phyloP scores from a whole-genome alignment of 1,140 invertebrate species.

The Drosophila busckii region DNA sequence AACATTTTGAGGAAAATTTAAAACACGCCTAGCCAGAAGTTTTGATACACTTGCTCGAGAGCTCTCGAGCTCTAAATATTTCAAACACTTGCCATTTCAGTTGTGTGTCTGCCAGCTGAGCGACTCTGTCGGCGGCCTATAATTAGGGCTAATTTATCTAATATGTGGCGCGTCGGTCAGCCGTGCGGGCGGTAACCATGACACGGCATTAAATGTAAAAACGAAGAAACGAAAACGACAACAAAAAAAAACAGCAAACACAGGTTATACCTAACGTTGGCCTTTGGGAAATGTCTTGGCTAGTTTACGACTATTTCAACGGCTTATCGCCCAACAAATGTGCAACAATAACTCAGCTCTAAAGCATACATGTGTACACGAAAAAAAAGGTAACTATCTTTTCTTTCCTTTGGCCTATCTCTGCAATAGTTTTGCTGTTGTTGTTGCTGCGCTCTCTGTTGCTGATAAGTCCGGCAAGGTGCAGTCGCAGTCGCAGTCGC shows the following conservation, averaged over 20 bases:
- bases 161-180: conserved; percentile 43
- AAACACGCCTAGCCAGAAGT: no score
- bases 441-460: background rate
- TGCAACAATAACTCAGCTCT: conserved; percentile 36
- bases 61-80: no score
- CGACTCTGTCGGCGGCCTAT: no score
- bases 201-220: conserved; percentile 49
- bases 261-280: conserved; percentile 5
- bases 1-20: conserved; percentile 41
- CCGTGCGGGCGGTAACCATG: conserved; percentile 35
- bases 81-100: no score
- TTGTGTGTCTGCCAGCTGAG: no score
- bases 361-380: background rate
- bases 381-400: background rate
- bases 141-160: conserved; percentile 64
- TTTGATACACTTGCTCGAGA: no score
- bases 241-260: background rate
- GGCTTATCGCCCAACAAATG: conserved; percentile 40
- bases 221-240: conserved; percentile 8
- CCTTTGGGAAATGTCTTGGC: conserved; percentile 5
- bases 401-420: background rate
- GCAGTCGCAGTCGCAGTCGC: conserved; percentile 5
- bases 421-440: background rate
- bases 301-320: conserved; percentile 12
- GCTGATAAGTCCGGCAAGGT: conserved; percentile 1